Conservation (phyloP, 37 sponge, comb jelly and placozoan genomes). For the Ephydatia muelleri region DNA sequence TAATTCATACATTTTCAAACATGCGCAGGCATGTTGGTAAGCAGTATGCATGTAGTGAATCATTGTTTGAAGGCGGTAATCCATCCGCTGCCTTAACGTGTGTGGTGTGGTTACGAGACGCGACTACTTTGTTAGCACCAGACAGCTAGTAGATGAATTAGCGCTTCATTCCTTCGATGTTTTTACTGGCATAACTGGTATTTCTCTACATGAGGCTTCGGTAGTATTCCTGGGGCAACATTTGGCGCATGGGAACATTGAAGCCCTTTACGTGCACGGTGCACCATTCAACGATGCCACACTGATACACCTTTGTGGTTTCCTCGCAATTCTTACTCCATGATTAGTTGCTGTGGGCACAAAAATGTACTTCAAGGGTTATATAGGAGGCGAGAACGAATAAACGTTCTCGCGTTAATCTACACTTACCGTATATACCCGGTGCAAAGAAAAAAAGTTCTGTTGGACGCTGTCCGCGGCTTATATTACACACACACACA, state of each 20-base stretch:
- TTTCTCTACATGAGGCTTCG: slow-evolving; percentile 1
- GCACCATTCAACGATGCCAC: slow-evolving; percentile 1
- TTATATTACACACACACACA: not conserved
- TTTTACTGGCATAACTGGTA: not conserved
- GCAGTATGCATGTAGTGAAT: not conserved
- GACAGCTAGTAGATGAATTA: slow-evolving; percentile 1
- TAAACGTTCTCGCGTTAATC: not conserved
- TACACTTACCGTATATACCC: not conserved
- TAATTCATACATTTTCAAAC: slow-evolving; percentile 1
- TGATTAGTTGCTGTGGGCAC: slow-evolving; percentile 1
- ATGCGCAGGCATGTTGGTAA: not conserved
- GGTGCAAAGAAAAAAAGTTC: slow-evolving; percentile 1
- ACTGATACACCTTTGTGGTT: not conserved
- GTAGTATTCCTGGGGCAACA: not conserved
- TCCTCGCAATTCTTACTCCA: not conserved
- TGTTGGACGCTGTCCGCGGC: not conserved
- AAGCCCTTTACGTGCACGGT: not conserved
- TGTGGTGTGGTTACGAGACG: slow-evolving; percentile 1
- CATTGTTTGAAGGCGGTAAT: not conserved
- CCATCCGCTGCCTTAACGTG: slow-evolving; percentile 1
- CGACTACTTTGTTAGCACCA: slow-evolving; percentile 1
- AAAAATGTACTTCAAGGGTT: not conserved
- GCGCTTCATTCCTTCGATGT: not conserved
- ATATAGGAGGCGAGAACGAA: not conserved
- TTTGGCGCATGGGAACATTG: slow-evolving; percentile 1